Evolutionary conservation across 2,113 vertebrate species (phyloP).

Genomic region (Drymodes brunneopygia): DNA sequence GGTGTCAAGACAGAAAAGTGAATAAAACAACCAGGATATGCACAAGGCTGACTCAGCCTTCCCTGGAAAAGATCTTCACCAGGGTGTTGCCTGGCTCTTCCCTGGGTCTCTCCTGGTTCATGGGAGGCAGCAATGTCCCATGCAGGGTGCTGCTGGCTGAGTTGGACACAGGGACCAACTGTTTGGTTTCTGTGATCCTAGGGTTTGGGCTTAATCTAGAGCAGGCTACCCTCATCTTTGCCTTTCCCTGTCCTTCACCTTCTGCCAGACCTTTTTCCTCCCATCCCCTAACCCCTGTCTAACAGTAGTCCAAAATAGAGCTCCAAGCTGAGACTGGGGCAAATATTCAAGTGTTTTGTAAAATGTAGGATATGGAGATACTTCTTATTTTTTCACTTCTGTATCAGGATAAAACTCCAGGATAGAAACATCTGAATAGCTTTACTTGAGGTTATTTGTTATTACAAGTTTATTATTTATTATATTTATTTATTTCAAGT

Average conservation of each 20-base stretch:
- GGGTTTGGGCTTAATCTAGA: background rate
- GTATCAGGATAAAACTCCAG: background rate
- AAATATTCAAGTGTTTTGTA: background rate
- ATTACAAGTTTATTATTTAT: background rate
- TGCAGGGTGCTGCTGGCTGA: background rate
- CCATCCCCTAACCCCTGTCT: background rate
- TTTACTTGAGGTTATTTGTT: background rate
- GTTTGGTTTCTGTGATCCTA: background rate
- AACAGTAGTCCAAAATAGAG: background rate
- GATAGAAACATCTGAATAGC: background rate
- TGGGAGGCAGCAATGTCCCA: fast-evolving
- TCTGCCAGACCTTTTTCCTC: background rate
- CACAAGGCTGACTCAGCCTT: background rate
- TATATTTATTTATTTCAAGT: background rate
- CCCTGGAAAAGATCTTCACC: background rate
- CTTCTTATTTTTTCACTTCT: background rate
- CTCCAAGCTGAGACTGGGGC: background rate
- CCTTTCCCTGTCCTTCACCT: background rate
- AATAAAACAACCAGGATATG: fast-evolving
- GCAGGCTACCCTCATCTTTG: background rate
- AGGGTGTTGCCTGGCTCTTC: background rate
- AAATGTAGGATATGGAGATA: background rate
- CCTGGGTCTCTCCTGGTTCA: background rate
- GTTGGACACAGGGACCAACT: background rate
- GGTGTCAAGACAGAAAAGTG: background rate